Conservation (phyloP, 1,140 invertebrate species). For the Eumaeus atala region DNA sequence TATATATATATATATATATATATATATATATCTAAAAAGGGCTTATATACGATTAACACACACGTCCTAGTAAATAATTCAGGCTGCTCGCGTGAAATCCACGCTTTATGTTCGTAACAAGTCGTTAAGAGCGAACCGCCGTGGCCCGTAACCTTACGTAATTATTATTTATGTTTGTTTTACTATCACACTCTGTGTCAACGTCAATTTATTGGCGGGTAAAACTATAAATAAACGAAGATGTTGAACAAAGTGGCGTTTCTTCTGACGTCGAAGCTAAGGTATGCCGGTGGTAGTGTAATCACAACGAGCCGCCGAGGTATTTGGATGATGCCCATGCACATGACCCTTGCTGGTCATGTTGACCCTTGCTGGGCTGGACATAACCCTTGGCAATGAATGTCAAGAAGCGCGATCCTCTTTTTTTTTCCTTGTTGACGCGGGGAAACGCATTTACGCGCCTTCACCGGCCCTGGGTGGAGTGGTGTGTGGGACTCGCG, state of each 20-base stretch:
- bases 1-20: no score
- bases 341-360: no score
- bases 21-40: not conserved
- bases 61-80: slow-evolving; percentile 54
- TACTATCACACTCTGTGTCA: slow-evolving; percentile 18
- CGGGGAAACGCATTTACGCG: no score
- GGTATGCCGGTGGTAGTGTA: no score
- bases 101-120: slow-evolving; percentile 58
- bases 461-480: no score
- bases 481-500: no score
- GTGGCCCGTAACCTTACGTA: slow-evolving; percentile 51
- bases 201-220: not conserved
- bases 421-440: no score
- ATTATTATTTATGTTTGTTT: slow-evolving; percentile 58
- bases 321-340: no score
- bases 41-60: slow-evolving; percentile 5
- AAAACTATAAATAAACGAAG: not conserved
- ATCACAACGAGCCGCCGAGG: no score
- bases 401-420: no score
- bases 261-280: slow-evolving; percentile 4
- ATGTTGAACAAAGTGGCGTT: not conserved
- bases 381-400: no score
- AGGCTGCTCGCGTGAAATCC: slow-evolving; percentile 53
- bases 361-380: no score
- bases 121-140: slow-evolving; percentile 53